phyloP scores from a whole-genome alignment of 2,113 vertebrate genomes.

The Phocoena phocoena region DNA sequence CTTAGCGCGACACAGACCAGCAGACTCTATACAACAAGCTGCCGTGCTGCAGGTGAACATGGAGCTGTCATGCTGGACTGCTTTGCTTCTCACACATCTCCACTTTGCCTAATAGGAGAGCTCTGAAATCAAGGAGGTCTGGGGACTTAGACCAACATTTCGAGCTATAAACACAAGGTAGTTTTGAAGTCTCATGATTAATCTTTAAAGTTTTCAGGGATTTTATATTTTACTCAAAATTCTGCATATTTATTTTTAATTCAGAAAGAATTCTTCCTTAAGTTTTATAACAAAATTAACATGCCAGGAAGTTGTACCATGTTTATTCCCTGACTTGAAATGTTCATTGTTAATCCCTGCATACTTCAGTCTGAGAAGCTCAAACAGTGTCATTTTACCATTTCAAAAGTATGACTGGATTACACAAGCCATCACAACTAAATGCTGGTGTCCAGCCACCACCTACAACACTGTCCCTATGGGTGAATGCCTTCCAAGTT shows the following conservation, averaged over 20 bases:
- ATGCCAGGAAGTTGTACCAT: background rate
- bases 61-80: accelerated
- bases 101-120: background rate
- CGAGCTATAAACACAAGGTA: background rate
- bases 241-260: background rate
- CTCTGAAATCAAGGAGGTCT: background rate
- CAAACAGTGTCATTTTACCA: background rate
- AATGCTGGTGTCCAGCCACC: background rate
- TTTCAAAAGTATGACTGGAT: background rate
- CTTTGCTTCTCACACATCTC: background rate
- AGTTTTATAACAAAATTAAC: background rate
- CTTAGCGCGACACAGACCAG: background rate
- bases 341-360: background rate
- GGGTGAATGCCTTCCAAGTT: background rate
- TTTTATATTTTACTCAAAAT: background rate
- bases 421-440: background rate
- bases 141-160: background rate
- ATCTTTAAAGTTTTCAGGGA: background rate
- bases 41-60: background rate
- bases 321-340: background rate
- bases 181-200: background rate
- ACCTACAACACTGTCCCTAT: background rate
- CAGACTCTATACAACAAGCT: background rate
- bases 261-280: background rate
- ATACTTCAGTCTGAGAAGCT: background rate